Conservation (phyloP, 1,140 invertebrate genomes). For the Luehdorfia chinensis region DNA sequence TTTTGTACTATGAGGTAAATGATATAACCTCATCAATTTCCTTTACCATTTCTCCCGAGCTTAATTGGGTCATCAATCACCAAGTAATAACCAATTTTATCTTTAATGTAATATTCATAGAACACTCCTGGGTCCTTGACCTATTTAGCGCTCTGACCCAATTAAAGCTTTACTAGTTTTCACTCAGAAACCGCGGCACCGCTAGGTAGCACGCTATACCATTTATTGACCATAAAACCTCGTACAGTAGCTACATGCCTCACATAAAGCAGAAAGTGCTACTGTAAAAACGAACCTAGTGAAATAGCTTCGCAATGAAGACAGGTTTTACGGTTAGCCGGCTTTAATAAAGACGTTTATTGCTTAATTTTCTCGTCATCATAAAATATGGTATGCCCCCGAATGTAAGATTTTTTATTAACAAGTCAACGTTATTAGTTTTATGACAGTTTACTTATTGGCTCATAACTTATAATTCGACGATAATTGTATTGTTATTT, state of each 20-base stretch:
- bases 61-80: neutral
- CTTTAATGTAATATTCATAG: constrained; percentile 6
- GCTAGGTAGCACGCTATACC: constrained; percentile 18
- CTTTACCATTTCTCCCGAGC: too few species aligned
- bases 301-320: constrained; percentile 8
- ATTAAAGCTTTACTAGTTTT: constrained; percentile 11
- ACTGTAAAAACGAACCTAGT: constrained; percentile 2
- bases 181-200: neutral
- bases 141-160: constrained; percentile 37
- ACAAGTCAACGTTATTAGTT: too few species aligned
- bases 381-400: too few species aligned
- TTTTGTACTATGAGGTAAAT: too few species aligned
- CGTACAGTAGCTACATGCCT: neutral
- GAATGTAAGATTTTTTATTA: too few species aligned
- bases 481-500: too few species aligned
- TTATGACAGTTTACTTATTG: too few species aligned
- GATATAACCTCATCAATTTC: too few species aligned
- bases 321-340: neutral
- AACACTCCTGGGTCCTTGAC: constrained; percentile 29
- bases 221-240: constrained; percentile 17
- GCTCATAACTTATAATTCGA: too few species aligned
- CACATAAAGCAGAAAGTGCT: constrained; percentile 11
- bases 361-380: neutral
- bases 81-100: constrained; percentile 16
- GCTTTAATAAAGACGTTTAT: constrained; percentile 12